phyloP scores from a whole-genome alignment of 64 coral and sea anemone species.

The Trachythela sp. region DNA sequence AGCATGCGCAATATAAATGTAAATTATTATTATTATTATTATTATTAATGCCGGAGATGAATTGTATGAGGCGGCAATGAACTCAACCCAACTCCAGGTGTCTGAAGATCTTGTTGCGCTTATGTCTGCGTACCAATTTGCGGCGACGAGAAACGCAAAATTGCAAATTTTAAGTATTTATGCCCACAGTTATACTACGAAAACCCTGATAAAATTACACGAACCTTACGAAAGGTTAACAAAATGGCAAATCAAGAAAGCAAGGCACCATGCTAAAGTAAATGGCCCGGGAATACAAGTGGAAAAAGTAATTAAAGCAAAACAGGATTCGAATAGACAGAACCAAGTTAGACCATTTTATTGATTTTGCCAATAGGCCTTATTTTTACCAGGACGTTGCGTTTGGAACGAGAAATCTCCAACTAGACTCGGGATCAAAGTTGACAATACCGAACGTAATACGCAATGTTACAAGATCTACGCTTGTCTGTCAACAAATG shows the following conservation, averaged over 20 bases:
- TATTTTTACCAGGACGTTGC: no score
- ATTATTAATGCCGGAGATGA: conserved; percentile 45
- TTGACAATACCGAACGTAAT: no score
- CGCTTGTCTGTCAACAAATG: no score
- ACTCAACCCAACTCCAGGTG: not conserved
- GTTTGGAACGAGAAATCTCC: no score
- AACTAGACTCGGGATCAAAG: no score
- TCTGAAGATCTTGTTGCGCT: not conserved
- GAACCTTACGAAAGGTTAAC: conserved; percentile 5
- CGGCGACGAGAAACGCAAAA: not conserved
- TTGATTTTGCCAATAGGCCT: no score
- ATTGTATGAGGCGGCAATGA: not conserved
- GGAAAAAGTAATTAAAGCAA: not conserved
- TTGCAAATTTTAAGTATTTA: conserved; percentile 21
- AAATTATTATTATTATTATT: no score
- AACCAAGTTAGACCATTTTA: not conserved
- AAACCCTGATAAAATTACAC: not conserved
- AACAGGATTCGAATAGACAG: conserved; percentile 15
- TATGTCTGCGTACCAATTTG: not conserved
- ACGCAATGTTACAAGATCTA: no score
- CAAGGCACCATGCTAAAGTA: not conserved
- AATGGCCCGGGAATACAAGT: not conserved
- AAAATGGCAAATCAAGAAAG: conserved; percentile 28
- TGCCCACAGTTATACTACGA: not conserved
- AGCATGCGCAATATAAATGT: no score